Conservation (phyloP, 1,140 invertebrate genomes). For the Saxidomus purpurata region DNA sequence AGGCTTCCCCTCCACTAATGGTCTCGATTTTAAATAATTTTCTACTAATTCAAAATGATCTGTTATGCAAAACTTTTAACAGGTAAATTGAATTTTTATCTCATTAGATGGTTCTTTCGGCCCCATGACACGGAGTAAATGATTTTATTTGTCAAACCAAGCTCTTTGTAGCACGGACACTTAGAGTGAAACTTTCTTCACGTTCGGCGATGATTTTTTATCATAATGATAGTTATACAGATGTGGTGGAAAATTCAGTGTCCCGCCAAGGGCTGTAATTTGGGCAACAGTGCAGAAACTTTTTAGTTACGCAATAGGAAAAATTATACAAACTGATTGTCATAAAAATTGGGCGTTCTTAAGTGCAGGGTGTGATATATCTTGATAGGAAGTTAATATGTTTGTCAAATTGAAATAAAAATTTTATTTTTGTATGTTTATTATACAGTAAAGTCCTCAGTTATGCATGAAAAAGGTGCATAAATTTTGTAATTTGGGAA, state of each 20-base stretch:
- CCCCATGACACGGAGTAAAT: conserved; percentile 10
- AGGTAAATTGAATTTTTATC: conserved; percentile 28
- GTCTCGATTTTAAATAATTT: neutral
- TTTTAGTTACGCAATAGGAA: neutral
- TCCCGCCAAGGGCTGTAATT: neutral
- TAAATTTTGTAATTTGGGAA: neutral
- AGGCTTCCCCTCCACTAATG: neutral
- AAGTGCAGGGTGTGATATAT: too few relatives aligned
- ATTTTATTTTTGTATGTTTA: too few relatives aligned
- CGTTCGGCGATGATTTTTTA: conserved; percentile 4
- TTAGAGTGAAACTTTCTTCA: conserved; percentile 10
- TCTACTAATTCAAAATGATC: conserved; percentile 16
- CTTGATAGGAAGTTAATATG: too few relatives aligned
- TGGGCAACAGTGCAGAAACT: neutral
- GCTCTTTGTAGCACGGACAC: conserved; percentile 8
- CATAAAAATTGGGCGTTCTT: too few relatives aligned
- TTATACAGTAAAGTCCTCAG: too few relatives aligned
- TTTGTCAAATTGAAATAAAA: too few relatives aligned
- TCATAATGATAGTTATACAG: neutral
- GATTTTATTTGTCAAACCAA: neutral
- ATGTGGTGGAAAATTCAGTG: conserved; percentile 9
- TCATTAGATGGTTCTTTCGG: neutral
- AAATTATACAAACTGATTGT: neutral
- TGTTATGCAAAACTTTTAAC: conserved; percentile 28
- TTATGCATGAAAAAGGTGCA: neutral